These are phyloP conservation scores for Puffinus mauretanicus DNA, from an alignment of 2,113 vertebrate species.

Conservation along the genomic window DNA sequence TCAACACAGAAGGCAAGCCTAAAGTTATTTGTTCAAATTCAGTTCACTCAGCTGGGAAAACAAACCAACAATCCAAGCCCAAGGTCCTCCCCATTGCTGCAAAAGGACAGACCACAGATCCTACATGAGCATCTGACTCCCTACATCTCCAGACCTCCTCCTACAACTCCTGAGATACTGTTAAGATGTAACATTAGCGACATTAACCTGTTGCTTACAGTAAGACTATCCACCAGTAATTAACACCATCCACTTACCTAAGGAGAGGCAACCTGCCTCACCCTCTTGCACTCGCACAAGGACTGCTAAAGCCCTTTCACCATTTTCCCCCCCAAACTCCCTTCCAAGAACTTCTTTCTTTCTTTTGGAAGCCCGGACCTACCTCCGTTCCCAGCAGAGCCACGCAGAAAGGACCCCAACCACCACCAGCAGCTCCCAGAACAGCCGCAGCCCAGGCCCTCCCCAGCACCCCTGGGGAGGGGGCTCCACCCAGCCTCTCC, in stretches of 20 bases:
- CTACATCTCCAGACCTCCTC: background rate
- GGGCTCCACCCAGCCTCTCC: fast-evolving
- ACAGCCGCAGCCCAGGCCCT: fast-evolving
- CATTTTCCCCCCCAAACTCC: fast-evolving
- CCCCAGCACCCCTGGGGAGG: background rate
- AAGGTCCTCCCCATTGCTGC: fast-evolving
- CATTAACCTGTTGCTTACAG: fast-evolving
- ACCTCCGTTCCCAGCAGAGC: background rate
- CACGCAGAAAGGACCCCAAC: fast-evolving
- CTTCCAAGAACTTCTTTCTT: no score
- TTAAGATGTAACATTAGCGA: fast-evolving
- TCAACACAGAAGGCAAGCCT: background rate
- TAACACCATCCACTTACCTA: fast-evolving
- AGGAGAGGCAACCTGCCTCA: fast-evolving
- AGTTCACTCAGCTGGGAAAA: background rate
- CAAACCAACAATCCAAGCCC: background rate
- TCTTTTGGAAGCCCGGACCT: background rate
- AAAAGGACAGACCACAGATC: background rate
- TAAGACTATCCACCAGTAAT: fast-evolving
- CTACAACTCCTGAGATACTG: fast-evolving
- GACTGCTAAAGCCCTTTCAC: fast-evolving
- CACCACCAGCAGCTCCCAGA: no score
- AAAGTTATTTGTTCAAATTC: background rate
- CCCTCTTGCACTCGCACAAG: background rate
- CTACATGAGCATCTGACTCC: fast-evolving